These are phyloP conservation scores for Trachemys scripta DNA, from an alignment of 2,113 vertebrate genomes.

Conservation along the genomic window DNA sequence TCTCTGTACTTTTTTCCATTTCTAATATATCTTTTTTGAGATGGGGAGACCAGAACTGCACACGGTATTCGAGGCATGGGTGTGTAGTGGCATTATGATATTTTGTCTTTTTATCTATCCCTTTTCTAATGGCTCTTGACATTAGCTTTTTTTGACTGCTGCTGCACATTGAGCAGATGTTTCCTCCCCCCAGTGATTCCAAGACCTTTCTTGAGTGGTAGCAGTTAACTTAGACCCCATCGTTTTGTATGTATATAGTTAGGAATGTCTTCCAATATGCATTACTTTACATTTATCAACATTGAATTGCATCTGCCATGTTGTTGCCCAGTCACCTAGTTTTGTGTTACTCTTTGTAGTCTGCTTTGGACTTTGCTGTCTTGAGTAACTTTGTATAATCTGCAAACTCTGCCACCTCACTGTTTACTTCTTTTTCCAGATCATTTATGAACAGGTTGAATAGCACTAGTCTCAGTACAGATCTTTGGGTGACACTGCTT, in stretches of 20 bases:
- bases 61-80: neutral
- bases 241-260: neutral
- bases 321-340: neutral
- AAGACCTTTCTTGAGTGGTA: neutral
- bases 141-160: neutral
- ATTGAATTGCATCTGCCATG: neutral
- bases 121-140: neutral
- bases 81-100: neutral
- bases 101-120: neutral
- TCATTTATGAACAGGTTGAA: neutral
- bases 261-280: neutral
- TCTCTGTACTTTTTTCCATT: neutral
- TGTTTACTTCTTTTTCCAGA: neutral
- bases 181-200: neutral
- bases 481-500: neutral
- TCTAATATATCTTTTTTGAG: neutral
- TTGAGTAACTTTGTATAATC: neutral
- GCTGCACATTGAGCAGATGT: neutral
- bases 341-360: neutral
- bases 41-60: neutral
- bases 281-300: neutral
- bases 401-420: neutral
- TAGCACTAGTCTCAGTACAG: neutral
- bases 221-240: neutral
- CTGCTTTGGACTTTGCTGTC: neutral